Conservation (phyloP, 2,888 invertebrate genomes). For the Diarsia mendica region DNA sequence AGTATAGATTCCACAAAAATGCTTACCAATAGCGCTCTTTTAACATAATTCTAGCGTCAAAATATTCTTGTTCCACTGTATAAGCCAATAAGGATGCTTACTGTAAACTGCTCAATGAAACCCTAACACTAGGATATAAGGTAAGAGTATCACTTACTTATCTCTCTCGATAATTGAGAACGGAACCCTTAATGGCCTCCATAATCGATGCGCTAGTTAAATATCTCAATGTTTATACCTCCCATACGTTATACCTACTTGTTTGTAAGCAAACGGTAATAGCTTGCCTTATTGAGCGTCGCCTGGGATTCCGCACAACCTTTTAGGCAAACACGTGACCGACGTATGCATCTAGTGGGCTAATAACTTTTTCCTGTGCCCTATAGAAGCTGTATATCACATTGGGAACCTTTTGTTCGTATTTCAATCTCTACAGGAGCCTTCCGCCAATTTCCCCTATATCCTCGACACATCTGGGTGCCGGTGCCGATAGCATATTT, state of each 20-base stretch:
- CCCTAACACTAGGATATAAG: neutral
- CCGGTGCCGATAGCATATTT: slow-evolving; percentile 50
- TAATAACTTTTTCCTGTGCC: slow-evolving; percentile 50
- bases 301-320: slow-evolving; percentile 36
- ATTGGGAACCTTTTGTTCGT: slow-evolving; percentile 47
- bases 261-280: slow-evolving; percentile 43
- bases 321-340: slow-evolving; percentile 50
- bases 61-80: neutral
- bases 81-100: neutral
- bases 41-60: neutral
- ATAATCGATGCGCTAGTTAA: slow-evolving; percentile 25
- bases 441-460: slow-evolving; percentile 58
- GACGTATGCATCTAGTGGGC: slow-evolving; percentile 22
- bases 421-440: slow-evolving; percentile 55
- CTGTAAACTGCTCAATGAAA: slow-evolving; percentile 11
- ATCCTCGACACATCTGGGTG: slow-evolving; percentile 57
- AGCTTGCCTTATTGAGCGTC: slow-evolving; percentile 30
- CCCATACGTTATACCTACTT: slow-evolving; percentile 40
- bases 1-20: neutral
- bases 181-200: slow-evolving; percentile 14
- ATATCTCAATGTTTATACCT: slow-evolving; percentile 33
- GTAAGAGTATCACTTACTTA: slow-evolving; percentile 24
- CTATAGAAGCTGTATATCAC: slow-evolving; percentile 43
- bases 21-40: neutral
- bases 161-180: slow-evolving; percentile 23